These are phyloP conservation scores for Druceiella hillmani DNA, from an alignment of 2,888 invertebrate genomes.

Conservation along the genomic window DNA sequence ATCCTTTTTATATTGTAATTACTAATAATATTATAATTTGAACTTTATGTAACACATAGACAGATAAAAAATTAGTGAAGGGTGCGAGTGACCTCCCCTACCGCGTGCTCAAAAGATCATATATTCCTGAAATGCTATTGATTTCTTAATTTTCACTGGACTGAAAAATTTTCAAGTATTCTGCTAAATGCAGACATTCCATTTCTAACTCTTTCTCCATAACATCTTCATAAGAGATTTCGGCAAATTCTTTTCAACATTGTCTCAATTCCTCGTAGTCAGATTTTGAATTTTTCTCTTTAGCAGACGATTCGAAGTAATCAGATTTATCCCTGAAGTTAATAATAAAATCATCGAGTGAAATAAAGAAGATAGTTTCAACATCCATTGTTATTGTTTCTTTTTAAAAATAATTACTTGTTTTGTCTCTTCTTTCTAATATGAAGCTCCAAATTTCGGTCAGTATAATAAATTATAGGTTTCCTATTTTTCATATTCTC, in stretches of 20 bases:
- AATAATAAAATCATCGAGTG: slow-evolving; percentile 22
- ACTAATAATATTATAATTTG: too few relatives aligned
- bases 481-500: slow-evolving; percentile 23
- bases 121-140: slow-evolving; percentile 16
- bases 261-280: slow-evolving; percentile 24
- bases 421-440: slow-evolving; percentile 24
- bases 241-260: slow-evolving; percentile 19
- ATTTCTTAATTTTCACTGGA: slow-evolving; percentile 17
- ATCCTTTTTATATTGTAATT: too few relatives aligned
- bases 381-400: slow-evolving; percentile 23
- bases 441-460: slow-evolving; percentile 25
- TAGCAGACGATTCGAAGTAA: slow-evolving; percentile 22
- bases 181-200: slow-evolving; percentile 24
- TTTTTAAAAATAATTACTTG: slow-evolving; percentile 23
- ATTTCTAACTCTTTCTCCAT: slow-evolving; percentile 21
- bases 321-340: slow-evolving; percentile 25
- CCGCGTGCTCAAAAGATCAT: slow-evolving; percentile 16
- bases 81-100: too few relatives aligned
- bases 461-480: slow-evolving; percentile 23
- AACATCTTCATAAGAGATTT: slow-evolving; percentile 20
- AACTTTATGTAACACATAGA: too few relatives aligned
- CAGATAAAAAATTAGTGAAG: too few relatives aligned
- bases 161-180: slow-evolving; percentile 23
- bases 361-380: slow-evolving; percentile 22
- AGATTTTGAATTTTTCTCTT: slow-evolving; percentile 22